These are phyloP conservation scores for Latrodectus hesperus DNA, from an alignment of 2,888 invertebrate species.

Conservation along the genomic window DNA sequence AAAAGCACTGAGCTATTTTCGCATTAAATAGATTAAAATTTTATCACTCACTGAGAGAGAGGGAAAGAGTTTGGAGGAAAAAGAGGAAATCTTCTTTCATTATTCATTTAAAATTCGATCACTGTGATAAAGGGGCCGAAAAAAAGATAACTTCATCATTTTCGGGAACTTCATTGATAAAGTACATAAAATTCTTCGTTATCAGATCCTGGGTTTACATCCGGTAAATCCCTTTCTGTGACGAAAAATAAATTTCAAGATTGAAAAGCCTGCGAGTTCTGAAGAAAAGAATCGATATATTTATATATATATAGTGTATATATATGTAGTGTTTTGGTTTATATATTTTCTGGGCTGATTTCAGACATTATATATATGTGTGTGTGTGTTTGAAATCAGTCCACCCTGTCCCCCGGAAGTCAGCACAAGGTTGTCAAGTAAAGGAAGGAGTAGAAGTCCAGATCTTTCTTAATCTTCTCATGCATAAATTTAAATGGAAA, in stretches of 20 bases:
- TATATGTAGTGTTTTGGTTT: too few species aligned
- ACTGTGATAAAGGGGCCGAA: conserved; percentile 13
- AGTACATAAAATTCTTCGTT: conserved; percentile 59
- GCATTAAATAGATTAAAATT: neutral
- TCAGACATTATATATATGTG: too few species aligned
- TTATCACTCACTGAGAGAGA: neutral
- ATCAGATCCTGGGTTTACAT: conserved; percentile 36
- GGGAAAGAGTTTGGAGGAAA: neutral
- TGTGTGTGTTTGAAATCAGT: conserved; percentile 17
- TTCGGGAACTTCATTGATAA: conserved; percentile 43
- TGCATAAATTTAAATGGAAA: conserved; percentile 69
- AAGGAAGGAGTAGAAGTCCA: conserved; percentile 38
- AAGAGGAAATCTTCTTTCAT: conserved; percentile 4
- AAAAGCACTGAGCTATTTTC: neutral
- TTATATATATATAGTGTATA: too few species aligned
- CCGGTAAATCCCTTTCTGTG: conserved; percentile 43
- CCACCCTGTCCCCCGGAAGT: conserved; percentile 30
- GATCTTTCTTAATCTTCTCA: conserved; percentile 66
- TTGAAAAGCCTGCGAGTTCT: too few species aligned
- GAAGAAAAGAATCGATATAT: too few species aligned
- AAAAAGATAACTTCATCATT: conserved; percentile 41
- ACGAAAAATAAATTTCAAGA: conserved; percentile 29
- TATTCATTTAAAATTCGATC: conserved; percentile 32
- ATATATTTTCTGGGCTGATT: too few species aligned
- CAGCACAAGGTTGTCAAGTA: conserved; percentile 55